Percentiles rank a stretch among this genome's conserved stretches.
These are phyloP conservation scores for Sprattus sprattus DNA, from an alignment of 2,113 vertebrate genomes.

Conservation along the genomic window DNA sequence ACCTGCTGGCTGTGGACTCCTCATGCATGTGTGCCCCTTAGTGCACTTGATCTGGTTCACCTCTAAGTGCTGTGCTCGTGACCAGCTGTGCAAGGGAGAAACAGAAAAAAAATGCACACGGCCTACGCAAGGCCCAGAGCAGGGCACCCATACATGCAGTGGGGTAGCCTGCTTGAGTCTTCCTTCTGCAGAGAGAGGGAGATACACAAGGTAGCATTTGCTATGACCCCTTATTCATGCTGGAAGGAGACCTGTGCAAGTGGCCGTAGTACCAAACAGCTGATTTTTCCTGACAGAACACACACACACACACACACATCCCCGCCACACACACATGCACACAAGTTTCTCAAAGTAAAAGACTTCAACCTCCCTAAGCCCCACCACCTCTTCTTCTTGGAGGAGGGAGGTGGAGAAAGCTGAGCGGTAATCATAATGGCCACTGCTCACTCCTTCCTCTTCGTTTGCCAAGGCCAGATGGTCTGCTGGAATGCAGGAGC, in stretches of 20 bases:
- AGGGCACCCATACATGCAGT: neutral
- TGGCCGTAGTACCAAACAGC: neutral
- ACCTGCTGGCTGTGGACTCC: neutral
- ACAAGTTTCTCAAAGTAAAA: neutral
- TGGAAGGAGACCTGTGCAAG: no score
- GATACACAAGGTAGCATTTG: neutral
- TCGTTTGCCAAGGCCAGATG: slow-evolving; percentile 31
- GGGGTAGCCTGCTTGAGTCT: neutral
- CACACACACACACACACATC: no score
- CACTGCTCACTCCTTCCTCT: slow-evolving; percentile 14
- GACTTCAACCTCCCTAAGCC: neutral
- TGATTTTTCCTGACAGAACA: neutral
- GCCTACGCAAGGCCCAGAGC: no score
- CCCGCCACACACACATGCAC: neutral
- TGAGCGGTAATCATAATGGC: slow-evolving; percentile 9
- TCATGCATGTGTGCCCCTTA: neutral
- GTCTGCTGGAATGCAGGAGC: neutral
- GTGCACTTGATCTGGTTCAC: neutral
- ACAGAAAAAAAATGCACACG: neutral
- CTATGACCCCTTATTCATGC: neutral
- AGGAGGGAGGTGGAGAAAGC: slow-evolving; percentile 4
- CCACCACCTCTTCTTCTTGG: neutral
- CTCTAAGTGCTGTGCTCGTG: neutral
- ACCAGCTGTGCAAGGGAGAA: neutral
- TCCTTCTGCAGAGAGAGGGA: neutral